Conservation (phyloP, 2,113 vertebrate genomes). For the Leptobrachium ailaonicum region DNA sequence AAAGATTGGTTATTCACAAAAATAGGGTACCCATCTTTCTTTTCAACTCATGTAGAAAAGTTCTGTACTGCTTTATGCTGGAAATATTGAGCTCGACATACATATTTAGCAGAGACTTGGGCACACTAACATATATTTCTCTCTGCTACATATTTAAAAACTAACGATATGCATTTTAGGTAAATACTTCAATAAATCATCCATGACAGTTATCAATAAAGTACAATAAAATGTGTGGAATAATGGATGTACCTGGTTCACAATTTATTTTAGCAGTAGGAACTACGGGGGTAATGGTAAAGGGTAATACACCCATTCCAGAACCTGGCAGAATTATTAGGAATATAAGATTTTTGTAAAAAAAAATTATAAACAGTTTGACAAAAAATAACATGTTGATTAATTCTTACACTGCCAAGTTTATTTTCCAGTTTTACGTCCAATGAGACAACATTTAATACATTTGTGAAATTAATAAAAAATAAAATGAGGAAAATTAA, state of each 20-base stretch:
- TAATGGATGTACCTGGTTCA: constrained; percentile 88
- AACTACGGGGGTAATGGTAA: constrained; percentile 90
- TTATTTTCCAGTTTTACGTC: constrained; percentile 3
- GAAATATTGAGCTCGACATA: no score
- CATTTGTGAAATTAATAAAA: background rate
- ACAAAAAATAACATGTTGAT: constrained; percentile 64
- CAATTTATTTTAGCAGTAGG: constrained; percentile 96
- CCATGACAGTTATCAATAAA: constrained; percentile 41
- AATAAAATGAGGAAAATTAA: background rate
- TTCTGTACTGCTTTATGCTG: no score
- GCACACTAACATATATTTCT: no score
- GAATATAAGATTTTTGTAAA: constrained; percentile 75
- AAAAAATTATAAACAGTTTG: constrained; percentile 67
- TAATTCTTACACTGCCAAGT: constrained; percentile 74
- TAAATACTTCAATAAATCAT: constrained; percentile 15
- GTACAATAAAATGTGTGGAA: constrained; percentile 61
- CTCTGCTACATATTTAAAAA: background rate
- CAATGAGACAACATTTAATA: background rate
- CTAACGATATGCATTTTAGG: constrained; percentile 15
- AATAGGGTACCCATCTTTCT: no score
- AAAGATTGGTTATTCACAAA: no score
- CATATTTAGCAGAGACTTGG: no score
- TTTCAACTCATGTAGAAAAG: no score
- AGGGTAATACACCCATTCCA: constrained; percentile 91
- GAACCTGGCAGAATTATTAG: constrained; percentile 86